These are phyloP conservation scores for Aphelenchoides bicaudatus DNA, from an alignment of 2,888 invertebrate species.

Conservation along the genomic window DNA sequence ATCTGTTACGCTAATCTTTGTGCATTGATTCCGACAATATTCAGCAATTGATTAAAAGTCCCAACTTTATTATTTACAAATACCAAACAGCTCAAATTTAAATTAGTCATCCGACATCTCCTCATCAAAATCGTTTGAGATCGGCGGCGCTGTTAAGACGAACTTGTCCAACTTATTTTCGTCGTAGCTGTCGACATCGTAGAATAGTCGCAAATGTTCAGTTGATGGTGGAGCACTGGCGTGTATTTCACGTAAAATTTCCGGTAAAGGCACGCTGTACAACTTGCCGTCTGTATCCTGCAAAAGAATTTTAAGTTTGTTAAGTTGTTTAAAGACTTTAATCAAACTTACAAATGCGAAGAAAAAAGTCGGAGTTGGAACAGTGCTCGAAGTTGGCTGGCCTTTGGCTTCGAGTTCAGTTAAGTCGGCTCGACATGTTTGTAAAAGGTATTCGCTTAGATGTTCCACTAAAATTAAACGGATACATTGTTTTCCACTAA, in stretches of 20 bases:
- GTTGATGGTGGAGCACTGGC: neutral
- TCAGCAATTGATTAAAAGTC: too few species aligned
- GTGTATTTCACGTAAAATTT: neutral
- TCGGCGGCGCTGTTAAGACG: neutral
- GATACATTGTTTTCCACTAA: neutral
- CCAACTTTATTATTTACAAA: too few species aligned
- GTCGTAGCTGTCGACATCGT: neutral
- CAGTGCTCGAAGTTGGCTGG: neutral
- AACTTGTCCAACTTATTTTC: neutral
- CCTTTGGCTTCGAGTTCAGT: neutral
- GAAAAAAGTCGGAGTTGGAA: constrained; percentile 8
- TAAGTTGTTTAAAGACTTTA: neutral
- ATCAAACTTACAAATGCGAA: neutral
- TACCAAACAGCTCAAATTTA: neutral
- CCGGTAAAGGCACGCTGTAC: neutral
- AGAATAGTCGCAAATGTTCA: constrained; percentile 4
- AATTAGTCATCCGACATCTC: neutral
- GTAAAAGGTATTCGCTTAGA: constrained; percentile 25
- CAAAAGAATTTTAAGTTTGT: neutral
- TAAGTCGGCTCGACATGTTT: constrained; percentile 2
- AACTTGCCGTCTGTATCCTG: neutral
- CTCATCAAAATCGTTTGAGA: neutral
- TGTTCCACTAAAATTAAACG: constrained; percentile 26
- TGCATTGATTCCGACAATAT: too few species aligned
- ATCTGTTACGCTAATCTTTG: too few species aligned